phyloP scores from a whole-genome alignment of 2,113 vertebrate genomes.

The Aepyceros melampus region DNA sequence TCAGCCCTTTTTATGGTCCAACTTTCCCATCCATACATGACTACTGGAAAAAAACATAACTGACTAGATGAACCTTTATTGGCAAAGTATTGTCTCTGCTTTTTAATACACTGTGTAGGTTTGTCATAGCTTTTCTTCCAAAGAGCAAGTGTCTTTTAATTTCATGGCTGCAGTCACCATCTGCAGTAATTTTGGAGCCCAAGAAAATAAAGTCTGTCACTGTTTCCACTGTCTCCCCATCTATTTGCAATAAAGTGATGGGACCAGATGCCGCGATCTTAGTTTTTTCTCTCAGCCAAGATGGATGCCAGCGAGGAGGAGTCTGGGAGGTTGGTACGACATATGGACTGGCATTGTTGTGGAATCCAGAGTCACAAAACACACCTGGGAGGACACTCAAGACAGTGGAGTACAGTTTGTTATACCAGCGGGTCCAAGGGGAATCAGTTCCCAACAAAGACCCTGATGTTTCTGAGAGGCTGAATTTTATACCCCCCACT shows the following conservation, averaged over 20 bases:
- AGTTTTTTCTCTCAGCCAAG: background rate
- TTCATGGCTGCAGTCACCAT: background rate
- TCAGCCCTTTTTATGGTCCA: too few species aligned
- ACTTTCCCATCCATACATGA: too few species aligned
- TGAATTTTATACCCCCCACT: background rate
- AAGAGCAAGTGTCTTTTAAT: background rate
- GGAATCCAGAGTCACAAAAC: background rate
- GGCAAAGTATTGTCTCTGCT: background rate
- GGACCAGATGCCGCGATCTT: background rate
- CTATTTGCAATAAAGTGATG: background rate
- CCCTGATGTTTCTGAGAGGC: background rate
- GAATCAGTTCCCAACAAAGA: background rate
- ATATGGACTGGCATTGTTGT: background rate
- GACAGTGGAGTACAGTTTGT: background rate
- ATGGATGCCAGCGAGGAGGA: background rate
- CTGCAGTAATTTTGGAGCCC: background rate
- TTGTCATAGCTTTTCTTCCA: background rate
- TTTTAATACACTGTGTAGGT: background rate
- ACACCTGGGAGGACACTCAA: background rate
- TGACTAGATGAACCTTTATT: background rate
- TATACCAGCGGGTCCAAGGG: background rate
- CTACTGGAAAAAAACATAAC: too few species aligned
- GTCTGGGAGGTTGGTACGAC: background rate
- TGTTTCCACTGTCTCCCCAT: background rate
- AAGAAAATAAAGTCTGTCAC: background rate